Evolutionary conservation across 1,140 invertebrate species (phyloP).

Genomic region (Helicoverpa zea): DNA sequence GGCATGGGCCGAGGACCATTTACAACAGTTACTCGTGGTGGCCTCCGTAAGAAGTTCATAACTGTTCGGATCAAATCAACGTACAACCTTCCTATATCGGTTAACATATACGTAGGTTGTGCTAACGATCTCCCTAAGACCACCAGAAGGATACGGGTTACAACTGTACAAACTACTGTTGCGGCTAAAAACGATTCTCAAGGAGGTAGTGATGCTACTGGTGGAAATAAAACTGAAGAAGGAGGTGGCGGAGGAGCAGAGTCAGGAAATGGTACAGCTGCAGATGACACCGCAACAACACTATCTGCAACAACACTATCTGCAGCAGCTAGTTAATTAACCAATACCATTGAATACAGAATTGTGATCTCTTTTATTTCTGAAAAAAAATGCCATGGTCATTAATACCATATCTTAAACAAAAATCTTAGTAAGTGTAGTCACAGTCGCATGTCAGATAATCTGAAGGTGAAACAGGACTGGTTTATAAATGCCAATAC

Average conservation of each 20-base stretch:
- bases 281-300: no score
- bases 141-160: background rate
- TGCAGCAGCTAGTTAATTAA: no score
- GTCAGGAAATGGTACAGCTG: no score
- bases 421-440: no score
- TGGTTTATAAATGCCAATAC: background rate
- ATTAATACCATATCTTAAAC: no score
- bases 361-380: no score
- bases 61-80: slow-evolving; percentile 62
- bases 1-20: slow-evolving; percentile 67
- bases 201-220: background rate
- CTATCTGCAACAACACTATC: no score
- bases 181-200: background rate
- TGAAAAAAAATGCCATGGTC: no score
- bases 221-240: background rate
- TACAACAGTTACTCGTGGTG: slow-evolving; percentile 70
- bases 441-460: no score
- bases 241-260: background rate
- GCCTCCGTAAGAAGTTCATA: slow-evolving; percentile 65
- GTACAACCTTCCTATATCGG: slow-evolving; percentile 71
- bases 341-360: no score
- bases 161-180: background rate
- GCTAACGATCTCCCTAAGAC: slow-evolving; percentile 40
- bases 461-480: no score
- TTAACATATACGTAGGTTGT: slow-evolving; percentile 75